Percentiles rank a stretch among this genome's conserved stretches.
Conservation (phyloP, 1,140 invertebrate species). For the Paraescarpia echinospica region DNA sequence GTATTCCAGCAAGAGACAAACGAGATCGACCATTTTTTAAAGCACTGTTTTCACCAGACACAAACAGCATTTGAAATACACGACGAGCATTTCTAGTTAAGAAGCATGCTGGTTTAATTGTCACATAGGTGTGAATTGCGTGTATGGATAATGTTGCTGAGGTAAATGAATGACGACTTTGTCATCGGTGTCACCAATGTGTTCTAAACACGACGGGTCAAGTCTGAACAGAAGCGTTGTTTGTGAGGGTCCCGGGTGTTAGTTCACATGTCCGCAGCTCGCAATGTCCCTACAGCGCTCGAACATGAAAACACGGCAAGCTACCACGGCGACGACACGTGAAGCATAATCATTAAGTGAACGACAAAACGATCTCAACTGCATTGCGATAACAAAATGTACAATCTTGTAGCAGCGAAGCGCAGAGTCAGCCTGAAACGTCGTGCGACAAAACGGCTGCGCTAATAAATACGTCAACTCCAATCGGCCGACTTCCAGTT, state of each 20-base stretch:
- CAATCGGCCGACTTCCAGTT: background rate
- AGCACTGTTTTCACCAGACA: too few relatives aligned
- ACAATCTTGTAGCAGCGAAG: background rate
- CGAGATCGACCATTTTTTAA: background rate
- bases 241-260: background rate
- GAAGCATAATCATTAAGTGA: background rate
- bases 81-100: too few relatives aligned
- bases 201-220: background rate
- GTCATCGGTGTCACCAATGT: background rate
- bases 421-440: background rate
- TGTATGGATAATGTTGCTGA: background rate
- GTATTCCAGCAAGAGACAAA: background rate
- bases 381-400: slow-evolving; percentile 5
- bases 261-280: background rate
- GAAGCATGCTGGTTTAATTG: background rate
- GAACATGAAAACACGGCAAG: background rate
- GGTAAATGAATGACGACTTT: background rate
- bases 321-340: background rate
- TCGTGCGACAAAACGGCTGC: background rate
- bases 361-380: background rate
- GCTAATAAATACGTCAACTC: background rate
- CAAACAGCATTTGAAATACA: too few relatives aligned
- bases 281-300: background rate
- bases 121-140: background rate
- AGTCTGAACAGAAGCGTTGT: background rate